Conservation (phyloP, 2,888 invertebrate species). For the Epirrhoe alternata region DNA sequence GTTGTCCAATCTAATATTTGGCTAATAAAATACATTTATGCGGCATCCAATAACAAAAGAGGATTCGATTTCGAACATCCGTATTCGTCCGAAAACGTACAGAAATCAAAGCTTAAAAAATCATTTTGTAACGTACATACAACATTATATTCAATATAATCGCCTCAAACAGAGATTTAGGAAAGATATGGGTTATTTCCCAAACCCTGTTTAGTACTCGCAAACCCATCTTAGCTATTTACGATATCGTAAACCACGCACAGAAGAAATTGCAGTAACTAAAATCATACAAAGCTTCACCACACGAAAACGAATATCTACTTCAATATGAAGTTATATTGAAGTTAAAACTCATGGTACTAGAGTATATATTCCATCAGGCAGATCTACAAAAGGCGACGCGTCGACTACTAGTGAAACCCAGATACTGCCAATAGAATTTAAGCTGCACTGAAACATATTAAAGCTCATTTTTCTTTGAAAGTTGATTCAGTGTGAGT, state of each 20-base stretch:
- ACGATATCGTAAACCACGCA: slow-evolving; percentile 37
- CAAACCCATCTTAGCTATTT: slow-evolving; percentile 31
- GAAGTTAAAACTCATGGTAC: background rate
- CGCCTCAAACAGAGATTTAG: slow-evolving; percentile 2
- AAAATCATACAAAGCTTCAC: slow-evolving; percentile 4
- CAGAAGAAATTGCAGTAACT: slow-evolving; percentile 4
- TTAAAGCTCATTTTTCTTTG: slow-evolving; percentile 11
- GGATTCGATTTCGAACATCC: no score
- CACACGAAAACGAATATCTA: background rate
- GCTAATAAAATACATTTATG: no score
- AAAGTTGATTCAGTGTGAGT: slow-evolving; percentile 1
- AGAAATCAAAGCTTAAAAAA: background rate
- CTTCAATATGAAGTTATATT: background rate
- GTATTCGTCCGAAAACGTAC: background rate
- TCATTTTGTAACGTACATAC: background rate
- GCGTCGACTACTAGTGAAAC: background rate
- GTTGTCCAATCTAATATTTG: no score
- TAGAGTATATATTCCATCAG: background rate
- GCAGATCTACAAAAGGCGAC: background rate
- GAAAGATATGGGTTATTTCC: background rate
- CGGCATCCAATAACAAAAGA: no score
- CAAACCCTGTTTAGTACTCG: slow-evolving; percentile 14
- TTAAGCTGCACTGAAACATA: background rate
- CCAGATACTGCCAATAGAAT: background rate
- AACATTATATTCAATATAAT: background rate